Base-by-base conservation (phyloP, 1,140 invertebrate genomes). In the Chironomus striatipennis region DNA sequence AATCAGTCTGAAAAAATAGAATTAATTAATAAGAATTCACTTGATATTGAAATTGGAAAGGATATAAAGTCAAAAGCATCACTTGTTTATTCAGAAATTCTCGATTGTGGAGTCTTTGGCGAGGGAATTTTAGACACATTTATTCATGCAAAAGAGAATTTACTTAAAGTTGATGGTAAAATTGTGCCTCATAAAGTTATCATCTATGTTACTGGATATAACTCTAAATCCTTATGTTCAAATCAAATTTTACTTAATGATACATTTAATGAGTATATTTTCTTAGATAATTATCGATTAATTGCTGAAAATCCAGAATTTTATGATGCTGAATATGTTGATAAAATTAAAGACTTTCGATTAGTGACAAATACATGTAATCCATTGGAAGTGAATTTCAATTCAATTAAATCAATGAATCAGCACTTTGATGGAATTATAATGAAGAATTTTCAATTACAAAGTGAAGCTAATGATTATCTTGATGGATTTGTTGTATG, bases 101-200 rank as follows among this genome's bases (percentile, higher is more conserved):
- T 93, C 85, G 92, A 94, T 85, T 88, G 88, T 75, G 91, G 88
- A 2, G 78, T 93, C 21, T 89, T 93, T 81, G 92, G 92, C 15
- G 92, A 93, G 83, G 83, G 87, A 77, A 84, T 90, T 43, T 79
- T 93, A 43, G 83, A 87, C 77, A 88, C 89, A 20, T 77, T 94
- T 24, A 80, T 85, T 43, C 88, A 93, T 84, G 90, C 91, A 7
- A 89, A 88, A 85, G 79, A 87, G 75, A 79, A 87, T 76, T 80
- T 92, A 20, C 78, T 91, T 20, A 75, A 77, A 2, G 79, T 77
- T n/a, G 79, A 78, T 74, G 83, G 81, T 73, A 84, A 85, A 76
- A 83, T 88, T 24, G 85, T 93, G 75, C 91, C 91, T 18, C 82
- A 82, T 76, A 83, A 82, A 75, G 90, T 89, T 4, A 86, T 85